phyloP scores from a whole-genome alignment of 2,797 vertebrate genomes.

The Loriculus beryllinus region DNA sequence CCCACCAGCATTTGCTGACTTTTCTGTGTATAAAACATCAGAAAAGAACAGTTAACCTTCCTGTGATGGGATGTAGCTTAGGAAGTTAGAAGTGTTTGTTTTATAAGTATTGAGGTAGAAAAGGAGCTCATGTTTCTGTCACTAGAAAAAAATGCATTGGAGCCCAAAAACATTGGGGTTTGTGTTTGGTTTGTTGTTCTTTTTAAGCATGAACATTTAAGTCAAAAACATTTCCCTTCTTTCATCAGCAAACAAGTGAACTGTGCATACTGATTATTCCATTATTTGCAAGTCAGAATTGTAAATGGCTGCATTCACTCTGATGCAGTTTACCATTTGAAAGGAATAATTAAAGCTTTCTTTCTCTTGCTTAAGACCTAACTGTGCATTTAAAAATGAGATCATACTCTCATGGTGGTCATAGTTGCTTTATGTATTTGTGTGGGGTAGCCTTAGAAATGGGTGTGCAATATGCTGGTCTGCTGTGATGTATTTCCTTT shows the following conservation, averaged over 20 bases:
- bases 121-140: neutral
- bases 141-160: neutral
- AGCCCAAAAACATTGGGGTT: neutral
- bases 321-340: conserved; percentile 32
- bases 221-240: neutral
- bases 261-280: conserved; percentile 1
- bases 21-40: neutral
- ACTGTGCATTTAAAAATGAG: conserved; percentile 49
- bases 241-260: neutral
- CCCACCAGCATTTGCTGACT: neutral
- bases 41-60: neutral
- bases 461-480: neutral
- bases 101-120: neutral
- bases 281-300: conserved; percentile 37
- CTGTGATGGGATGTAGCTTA: neutral
- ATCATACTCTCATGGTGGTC: conserved; percentile 30
- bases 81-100: neutral
- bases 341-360: conserved; percentile 54
- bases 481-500: neutral
- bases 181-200: neutral
- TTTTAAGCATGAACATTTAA: neutral
- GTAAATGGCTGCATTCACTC: conserved; percentile 30
- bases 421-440: conserved; percentile 7
- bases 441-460: conserved; percentile 24
- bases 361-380: conserved; percentile 18